phyloP scores from a whole-genome alignment of 2,113 vertebrate species.

The Ondatra zibethicus region DNA sequence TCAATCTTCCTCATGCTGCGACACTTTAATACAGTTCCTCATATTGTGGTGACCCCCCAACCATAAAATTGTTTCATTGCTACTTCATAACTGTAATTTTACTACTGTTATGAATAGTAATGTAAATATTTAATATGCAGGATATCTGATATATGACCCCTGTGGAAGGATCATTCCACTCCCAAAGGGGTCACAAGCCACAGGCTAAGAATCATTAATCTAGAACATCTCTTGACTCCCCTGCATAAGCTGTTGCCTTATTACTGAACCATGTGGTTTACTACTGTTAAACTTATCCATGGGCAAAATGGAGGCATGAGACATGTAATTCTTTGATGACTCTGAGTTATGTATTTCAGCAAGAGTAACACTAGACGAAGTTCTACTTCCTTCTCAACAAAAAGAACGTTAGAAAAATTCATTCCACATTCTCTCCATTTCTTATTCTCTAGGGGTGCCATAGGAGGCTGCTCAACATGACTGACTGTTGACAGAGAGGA shows the following conservation, averaged over 20 bases:
- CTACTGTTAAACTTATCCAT: background rate
- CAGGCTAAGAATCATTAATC: background rate
- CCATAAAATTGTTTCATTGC: background rate
- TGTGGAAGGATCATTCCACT: background rate
- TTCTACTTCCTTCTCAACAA: background rate
- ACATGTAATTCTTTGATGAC: background rate
- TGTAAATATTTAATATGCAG: background rate
- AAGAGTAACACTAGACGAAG: background rate
- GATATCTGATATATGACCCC: background rate
- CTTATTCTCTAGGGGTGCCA: background rate
- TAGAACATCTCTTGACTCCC: background rate
- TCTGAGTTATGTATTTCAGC: background rate
- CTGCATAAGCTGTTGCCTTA: background rate
- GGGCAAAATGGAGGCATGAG: background rate
- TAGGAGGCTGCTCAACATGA: background rate
- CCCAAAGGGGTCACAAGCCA: background rate
- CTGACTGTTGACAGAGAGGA: background rate
- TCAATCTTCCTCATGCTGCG: background rate
- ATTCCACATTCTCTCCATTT: background rate
- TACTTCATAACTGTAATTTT: background rate
- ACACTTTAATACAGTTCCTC: background rate
- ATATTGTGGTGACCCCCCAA: background rate
- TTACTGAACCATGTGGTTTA: background rate
- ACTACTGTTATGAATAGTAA: background rate
- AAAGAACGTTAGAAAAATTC: slow-evolving; percentile 41